A percentile compares a stretch with the other conserved stretches of the same genome.
phyloP scores from a whole-genome alignment of 2,797 vertebrate species.

The Myripristis jacobus region DNA sequence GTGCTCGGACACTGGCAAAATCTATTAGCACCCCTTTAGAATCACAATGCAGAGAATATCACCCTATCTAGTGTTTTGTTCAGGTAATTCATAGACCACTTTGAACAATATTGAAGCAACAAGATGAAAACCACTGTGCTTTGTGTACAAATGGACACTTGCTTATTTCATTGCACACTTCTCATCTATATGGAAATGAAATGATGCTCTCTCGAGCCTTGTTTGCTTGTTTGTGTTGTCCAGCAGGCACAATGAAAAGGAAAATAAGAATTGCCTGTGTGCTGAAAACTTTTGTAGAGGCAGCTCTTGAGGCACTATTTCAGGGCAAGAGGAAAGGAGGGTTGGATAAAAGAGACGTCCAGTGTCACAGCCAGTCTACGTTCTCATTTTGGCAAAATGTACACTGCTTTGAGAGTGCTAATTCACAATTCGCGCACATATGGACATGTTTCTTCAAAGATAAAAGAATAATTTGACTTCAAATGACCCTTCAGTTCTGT shows the following conservation, averaged over 20 bases:
- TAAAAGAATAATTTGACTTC: conserved; percentile 27
- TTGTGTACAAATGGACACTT: conserved; percentile 82
- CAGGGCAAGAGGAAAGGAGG: conserved; percentile 56
- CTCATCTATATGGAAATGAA: conserved; percentile 86
- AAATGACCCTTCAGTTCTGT: neutral
- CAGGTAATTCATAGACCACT: conserved; percentile 78
- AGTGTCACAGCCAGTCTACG: conserved; percentile 61
- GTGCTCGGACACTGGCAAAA: conserved; percentile 77
- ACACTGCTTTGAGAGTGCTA: conserved; percentile 43
- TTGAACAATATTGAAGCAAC: conserved; percentile 77
- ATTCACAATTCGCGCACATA: conserved; percentile 50
- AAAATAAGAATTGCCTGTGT: conserved; percentile 77
- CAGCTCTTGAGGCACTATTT: conserved; percentile 67
- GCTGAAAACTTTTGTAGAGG: conserved; percentile 69
- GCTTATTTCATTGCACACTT: conserved; percentile 80
- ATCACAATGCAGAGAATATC: conserved; percentile 75
- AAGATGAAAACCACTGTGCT: conserved; percentile 81
- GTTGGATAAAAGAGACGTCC: conserved; percentile 60
- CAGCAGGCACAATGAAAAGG: conserved; percentile 70
- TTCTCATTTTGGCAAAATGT: conserved; percentile 62
- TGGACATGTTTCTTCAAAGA: conserved; percentile 28
- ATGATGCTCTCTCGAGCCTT: conserved; percentile 72
- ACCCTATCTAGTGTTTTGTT: conserved; percentile 82
- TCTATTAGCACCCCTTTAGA: conserved; percentile 79
- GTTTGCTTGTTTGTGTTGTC: conserved; percentile 81